Evolutionary conservation across 2,113 vertebrate genomes (phyloP).

Genomic region (Xiphias gladius): DNA sequence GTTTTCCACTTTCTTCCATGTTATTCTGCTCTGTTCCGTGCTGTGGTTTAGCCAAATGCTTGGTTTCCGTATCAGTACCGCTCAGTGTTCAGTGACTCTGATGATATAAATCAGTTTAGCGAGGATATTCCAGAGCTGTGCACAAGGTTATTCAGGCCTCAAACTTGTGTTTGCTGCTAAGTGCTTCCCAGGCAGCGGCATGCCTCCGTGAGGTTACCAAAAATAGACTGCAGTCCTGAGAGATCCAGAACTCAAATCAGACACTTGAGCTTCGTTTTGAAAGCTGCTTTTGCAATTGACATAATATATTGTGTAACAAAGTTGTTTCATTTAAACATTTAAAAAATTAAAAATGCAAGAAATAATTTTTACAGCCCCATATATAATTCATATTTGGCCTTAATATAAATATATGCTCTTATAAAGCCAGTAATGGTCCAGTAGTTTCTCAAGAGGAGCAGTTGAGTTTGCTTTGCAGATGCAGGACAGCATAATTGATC

Average conservation of each 20-base stretch:
- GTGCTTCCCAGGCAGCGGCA: background rate
- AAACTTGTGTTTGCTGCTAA: background rate
- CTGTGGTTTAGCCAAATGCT: background rate
- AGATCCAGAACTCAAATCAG: constrained; percentile 5
- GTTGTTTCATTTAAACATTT: background rate
- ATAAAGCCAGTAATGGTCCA: background rate
- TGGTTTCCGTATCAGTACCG: background rate
- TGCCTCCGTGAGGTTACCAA: background rate
- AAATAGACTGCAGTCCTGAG: background rate
- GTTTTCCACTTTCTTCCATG: background rate
- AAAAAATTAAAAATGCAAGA: background rate
- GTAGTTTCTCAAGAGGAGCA: background rate
- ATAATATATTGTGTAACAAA: background rate
- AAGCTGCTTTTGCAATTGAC: background rate
- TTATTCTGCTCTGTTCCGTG: background rate
- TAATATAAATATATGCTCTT: background rate
- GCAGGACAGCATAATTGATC: background rate
- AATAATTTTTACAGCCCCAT: constrained; percentile 1
- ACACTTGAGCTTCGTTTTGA: background rate
- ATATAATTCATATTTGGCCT: background rate
- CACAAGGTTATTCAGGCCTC: background rate
- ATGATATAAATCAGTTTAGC: background rate
- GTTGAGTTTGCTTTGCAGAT: too few relatives aligned
- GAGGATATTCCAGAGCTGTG: background rate
- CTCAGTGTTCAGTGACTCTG: background rate